Evolutionary conservation across 2,797 vertebrate genomes (phyloP).

Genomic region (Chanos chanos): DNA sequence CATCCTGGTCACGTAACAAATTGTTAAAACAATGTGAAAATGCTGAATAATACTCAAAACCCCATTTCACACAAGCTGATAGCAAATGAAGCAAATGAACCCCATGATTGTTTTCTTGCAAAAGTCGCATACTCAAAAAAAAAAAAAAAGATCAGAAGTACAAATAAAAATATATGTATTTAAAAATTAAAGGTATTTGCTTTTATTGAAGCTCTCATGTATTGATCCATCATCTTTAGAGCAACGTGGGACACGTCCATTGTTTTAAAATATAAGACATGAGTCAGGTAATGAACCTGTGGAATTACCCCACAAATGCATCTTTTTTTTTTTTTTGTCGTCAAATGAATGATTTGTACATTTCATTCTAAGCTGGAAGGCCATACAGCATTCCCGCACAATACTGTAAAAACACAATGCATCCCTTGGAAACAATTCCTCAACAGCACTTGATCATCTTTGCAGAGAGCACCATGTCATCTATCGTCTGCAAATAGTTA

Average conservation of each 20-base stretch:
- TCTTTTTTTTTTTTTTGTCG: conserved; percentile 38
- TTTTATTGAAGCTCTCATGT: conserved; percentile 60
- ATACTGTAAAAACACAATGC: conserved; percentile 54
- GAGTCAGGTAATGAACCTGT: conserved; percentile 48
- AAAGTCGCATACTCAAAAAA: no score
- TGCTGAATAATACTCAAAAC: no score
- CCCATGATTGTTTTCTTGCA: no score
- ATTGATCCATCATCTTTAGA: conserved; percentile 54
- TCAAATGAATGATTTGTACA: conserved; percentile 46
- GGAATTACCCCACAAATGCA: conserved; percentile 35
- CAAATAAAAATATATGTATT: no score
- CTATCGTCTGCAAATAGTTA: conserved; percentile 43
- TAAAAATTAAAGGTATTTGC: conserved; percentile 48
- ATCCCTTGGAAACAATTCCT: conserved; percentile 55
- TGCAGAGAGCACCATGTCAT: conserved; percentile 56
- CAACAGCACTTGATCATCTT: conserved; percentile 51
- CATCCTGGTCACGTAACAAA: no score
- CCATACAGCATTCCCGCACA: conserved; percentile 43
- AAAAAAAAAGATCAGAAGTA: background rate
- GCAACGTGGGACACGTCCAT: conserved; percentile 53
- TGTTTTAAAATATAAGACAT: conserved; percentile 62
- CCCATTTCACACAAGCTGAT: no score
- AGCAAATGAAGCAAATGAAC: no score
- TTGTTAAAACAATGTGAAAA: no score
- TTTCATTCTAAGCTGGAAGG: conserved; percentile 57